Evolutionary conservation across 2,113 vertebrate genomes (phyloP), one percentile per base, ranked within the genome.

Genomic region (Alligator mississippiensis): DNA sequence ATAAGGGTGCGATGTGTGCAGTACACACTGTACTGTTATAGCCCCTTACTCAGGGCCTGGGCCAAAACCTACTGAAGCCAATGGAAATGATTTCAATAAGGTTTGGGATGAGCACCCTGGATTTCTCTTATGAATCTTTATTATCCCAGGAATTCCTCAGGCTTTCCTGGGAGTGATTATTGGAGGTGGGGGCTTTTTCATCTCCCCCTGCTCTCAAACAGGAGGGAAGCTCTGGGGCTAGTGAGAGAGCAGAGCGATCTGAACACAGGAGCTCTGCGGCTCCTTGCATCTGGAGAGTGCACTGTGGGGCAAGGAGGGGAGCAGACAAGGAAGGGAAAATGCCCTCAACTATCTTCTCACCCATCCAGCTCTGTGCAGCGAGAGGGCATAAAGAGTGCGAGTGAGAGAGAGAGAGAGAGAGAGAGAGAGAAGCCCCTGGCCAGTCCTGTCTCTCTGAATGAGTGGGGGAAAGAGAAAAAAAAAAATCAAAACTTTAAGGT

Each of bases 401-500:
- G 11, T 80, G 30, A 0, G 16, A 11, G 4, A 21, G 47, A 47
- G 79, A 84, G 34, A 10, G 4, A 13, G 10, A 27, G 2, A 4
- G 77, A 25, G 11, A 81, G 30, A 0, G 16, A 11, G 4, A 21
- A 58, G 55, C 77, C 25, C 70, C 30, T 64, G 95, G 81, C 84
- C 87, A 92, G 84, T 61, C 68, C 81, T 60, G 24, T 24, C 76
- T 94, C 85, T 88, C 89, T 66, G 93, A 96, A 85, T 74, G 82
- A 95, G 93, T 13, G n/a, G 85, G 80, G n/a, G 63, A 85, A 96
- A 81, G 96, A 57, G 11, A 10, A 70, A 90, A 92, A 90, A 92
- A 78, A 95, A 92, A 93, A 88, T 97, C 96, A 95, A 98, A 98
- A 98, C 98, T 98, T 98, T 95, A 97, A 97, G 97, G 97, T 97